phyloP scores from a whole-genome alignment of 2,113 vertebrate species.

The Vidua chalybeata region DNA sequence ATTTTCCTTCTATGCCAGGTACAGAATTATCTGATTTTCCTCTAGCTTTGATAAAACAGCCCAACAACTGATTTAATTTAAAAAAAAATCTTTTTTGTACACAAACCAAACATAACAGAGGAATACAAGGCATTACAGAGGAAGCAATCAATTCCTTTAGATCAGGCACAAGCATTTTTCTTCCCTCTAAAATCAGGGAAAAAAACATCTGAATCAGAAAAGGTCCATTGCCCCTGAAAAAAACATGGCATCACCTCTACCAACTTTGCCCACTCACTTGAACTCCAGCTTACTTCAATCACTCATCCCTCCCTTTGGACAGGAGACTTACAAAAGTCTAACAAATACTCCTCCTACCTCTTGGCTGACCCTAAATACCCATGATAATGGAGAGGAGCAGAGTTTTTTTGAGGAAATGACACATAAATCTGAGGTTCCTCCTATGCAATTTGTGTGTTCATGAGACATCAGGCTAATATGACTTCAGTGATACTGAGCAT shows the following conservation, averaged over 20 bases:
- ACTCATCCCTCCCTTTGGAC: not conserved
- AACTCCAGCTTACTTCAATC: not conserved
- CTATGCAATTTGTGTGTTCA: not conserved
- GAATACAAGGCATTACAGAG: not conserved
- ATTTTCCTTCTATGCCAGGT: not conserved
- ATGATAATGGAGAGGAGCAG: not conserved
- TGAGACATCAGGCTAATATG: not conserved
- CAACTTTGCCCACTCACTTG: not conserved
- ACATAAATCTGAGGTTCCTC: not conserved
- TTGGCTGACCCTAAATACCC: not conserved
- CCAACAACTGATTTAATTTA: not conserved
- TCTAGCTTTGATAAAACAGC: not conserved
- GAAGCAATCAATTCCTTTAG: not conserved
- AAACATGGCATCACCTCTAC: not conserved
- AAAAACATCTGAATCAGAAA: not conserved
- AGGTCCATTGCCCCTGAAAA: not conserved
- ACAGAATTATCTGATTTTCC: not conserved
- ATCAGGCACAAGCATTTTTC: not conserved
- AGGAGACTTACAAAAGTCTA: not conserved
- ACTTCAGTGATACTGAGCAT: not conserved
- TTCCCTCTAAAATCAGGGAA: not conserved
- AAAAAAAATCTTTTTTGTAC: not conserved
- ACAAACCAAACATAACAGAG: not conserved
- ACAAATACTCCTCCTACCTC: not conserved
- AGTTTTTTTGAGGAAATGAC: not conserved